Base-by-base conservation (phyloP, 2,113 vertebrate genomes). In the Aviceda subcristata region DNA sequence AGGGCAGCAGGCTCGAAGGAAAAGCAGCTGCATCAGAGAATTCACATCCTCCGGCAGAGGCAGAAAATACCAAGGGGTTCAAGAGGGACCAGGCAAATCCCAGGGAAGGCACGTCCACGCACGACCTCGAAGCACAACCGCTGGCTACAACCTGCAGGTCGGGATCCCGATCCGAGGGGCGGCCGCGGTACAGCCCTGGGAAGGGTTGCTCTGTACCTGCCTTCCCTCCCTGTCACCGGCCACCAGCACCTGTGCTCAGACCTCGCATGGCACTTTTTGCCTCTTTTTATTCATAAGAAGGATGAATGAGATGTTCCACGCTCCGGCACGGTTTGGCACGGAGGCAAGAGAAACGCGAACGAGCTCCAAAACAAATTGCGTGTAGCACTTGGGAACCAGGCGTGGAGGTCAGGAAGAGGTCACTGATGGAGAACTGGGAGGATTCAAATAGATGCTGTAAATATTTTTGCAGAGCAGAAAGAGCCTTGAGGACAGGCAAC, bases 391-490 rank as follows among this genome's bases (percentile, higher is more conserved):
- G 63, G 96, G 92, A 79, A 81, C 26, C 76, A 50, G 92, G 95
- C 73, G 1, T 32, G 77, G 92, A 59, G 94, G 94, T 93, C 86
- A 30, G 88, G 50, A 62, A 30, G 45, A 91, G 86, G 87, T 38
- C 30, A 0, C 81, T 7, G 67, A 29, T 20, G 94, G 64, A 63
- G 91, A 63, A 62, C 1, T 32, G 87, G 89, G 81, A 96, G 87
- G 66, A 72, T 90, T 51, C 94, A 80, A 85, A 93, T 18, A 77
- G 93, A 92, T 79, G 95, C 90, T 80, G 90, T 83, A 96, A 95
- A 94, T 94, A 79, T 96, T 95, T 91, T 62, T 86, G 91, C 91
- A 91, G 81, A 93, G 91, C 81, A 94, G 57, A 82, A 53, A 89
- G 91, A 66, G 84, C 95, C 63, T 29, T 55, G 89, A 95, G 91